Evolutionary conservation across 2,797 vertebrate genomes (phyloP), one percentile per base, ranked within the genome.

Genomic region (Syndactyla subalaris): DNA sequence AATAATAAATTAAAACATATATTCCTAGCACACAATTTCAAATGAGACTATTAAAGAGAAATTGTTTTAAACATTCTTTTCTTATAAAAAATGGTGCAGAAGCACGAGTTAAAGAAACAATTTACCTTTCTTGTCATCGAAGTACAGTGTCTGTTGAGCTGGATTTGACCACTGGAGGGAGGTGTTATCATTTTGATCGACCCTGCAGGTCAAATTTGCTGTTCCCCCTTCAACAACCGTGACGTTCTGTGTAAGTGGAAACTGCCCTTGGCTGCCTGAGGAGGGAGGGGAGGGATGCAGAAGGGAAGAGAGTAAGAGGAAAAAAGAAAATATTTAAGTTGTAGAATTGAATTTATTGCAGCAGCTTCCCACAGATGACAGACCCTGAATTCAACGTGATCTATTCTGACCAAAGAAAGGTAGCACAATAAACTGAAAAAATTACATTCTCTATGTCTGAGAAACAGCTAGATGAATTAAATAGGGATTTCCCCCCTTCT

Each of bases 151-250:
- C 98, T 99, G 99, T 98, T 99, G 99, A 98, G 99, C 99, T 92
- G 99, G 99, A 98, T 99, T 99, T 97, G 99, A 99, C 99, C 99
- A 99, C 99, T 99, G 99, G 99, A 99, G 99, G 99, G 99, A 99
- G 98, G 99, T 99, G 98, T 99, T 99, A 99, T 99, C 99, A 98
- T 99, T 99, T 98, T 99, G 99, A 98, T 99, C 99, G 97, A 99
- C 99, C 81, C 99, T 98, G 98, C 99, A 99, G 98, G 99, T 99
- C 98, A 99, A 97, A 98, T 99, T 99, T 74, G 98, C 99, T 19
- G 98, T 99, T 97, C 98, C 98, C 24, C 99, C 99, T 98, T 99
- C 99, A 77, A 99, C 98, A 95, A 99, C 99, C 4, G 99, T 99
- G 97, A 99, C 98, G 92, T 99, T 99, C 97, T 99, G 99, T 95